Conservation (phyloP, 2,797 vertebrate genomes). For the Pseudochirops cupreus region DNA sequence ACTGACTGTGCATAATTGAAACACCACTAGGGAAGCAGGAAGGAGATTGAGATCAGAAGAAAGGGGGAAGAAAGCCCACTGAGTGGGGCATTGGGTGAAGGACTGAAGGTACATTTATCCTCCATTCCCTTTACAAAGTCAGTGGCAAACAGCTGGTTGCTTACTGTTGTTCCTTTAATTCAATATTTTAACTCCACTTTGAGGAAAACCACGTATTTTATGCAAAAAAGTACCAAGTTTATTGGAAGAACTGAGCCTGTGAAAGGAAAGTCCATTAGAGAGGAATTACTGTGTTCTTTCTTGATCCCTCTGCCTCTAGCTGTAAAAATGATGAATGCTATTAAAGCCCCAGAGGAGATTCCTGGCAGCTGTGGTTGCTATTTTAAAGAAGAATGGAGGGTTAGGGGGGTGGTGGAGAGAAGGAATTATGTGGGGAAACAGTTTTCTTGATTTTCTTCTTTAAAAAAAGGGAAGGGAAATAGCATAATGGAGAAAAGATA, state of each 20-base stretch:
- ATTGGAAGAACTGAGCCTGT: neutral
- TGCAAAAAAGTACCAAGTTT: neutral
- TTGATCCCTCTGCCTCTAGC: neutral
- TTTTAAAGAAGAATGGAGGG: neutral
- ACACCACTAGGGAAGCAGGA: neutral
- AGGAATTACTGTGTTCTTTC: neutral
- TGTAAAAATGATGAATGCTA: slow-evolving; percentile 6
- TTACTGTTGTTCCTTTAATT: neutral
- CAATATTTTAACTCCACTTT: neutral
- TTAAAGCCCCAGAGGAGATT: slow-evolving; percentile 3
- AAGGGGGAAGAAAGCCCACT: neutral
- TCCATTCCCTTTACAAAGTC: neutral
- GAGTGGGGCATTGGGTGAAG: neutral
- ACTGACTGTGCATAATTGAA: neutral
- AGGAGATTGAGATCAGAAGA: neutral
- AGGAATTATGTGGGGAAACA: neutral
- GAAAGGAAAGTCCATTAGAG: neutral
- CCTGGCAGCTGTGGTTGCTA: neutral
- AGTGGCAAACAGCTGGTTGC: neutral
- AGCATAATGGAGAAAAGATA: neutral
- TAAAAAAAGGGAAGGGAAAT: neutral
- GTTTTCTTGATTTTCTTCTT: neutral
- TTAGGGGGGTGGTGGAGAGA: neutral
- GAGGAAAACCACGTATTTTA: neutral
- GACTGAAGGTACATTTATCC: neutral